These are phyloP conservation scores for Mercenaria mercenaria DNA, from an alignment of 1,140 invertebrate genomes.

Conservation along the genomic window DNA sequence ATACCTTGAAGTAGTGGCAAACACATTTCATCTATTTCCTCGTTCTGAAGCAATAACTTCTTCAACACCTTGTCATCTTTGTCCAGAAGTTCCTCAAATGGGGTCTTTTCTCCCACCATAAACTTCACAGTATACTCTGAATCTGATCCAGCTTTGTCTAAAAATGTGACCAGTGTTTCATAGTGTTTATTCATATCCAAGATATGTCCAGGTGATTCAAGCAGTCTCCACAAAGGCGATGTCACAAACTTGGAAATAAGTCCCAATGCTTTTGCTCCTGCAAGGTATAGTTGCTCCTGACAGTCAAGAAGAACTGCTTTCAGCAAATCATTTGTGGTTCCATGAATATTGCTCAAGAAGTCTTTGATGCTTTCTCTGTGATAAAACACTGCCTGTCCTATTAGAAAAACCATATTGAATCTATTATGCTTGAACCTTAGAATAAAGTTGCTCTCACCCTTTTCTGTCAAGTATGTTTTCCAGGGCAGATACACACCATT, in stretches of 20 bases:
- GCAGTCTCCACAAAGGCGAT: conserved; percentile 58
- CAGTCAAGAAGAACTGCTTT: conserved; percentile 48
- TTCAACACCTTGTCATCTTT: not conserved
- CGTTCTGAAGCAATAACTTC: not conserved
- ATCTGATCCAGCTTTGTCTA: conserved; percentile 8
- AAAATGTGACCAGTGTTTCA: not conserved
- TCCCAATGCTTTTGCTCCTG: conserved; percentile 64
- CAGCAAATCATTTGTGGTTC: conserved; percentile 29
- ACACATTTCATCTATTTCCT: not conserved
- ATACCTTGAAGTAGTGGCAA: conserved; percentile 5
- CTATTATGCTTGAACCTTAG: conserved; percentile 50
- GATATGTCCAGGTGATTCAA: conserved; percentile 57
- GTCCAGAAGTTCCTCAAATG: not conserved
- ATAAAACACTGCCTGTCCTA: conserved; percentile 41
- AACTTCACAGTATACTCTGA: not conserved
- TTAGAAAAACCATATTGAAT: conserved; percentile 65
- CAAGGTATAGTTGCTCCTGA: conserved; percentile 13
- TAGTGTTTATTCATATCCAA: conserved; percentile 51
- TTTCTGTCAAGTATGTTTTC: not conserved
- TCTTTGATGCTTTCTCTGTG: not conserved
- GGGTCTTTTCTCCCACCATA: not conserved
- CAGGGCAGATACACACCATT: conserved; percentile 22
- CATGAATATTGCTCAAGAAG: conserved; percentile 41
- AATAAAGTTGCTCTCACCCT: conserved; percentile 29
- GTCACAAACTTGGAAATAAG: conserved; percentile 63